These are phyloP conservation scores for Phyto melanocephala DNA, from an alignment of 2,888 invertebrate genomes.

Conservation along the genomic window DNA sequence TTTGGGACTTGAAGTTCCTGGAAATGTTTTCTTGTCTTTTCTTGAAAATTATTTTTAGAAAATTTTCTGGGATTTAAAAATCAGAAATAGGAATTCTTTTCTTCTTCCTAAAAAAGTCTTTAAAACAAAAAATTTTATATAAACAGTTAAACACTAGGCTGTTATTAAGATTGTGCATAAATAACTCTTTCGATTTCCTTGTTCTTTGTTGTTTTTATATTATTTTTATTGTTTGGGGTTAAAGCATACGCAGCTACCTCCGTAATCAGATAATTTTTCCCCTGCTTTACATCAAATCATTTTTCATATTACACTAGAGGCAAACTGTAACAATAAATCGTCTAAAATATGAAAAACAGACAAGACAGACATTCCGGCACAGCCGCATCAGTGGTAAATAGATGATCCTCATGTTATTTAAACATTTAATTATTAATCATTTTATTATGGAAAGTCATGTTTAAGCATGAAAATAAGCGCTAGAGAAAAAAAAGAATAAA, in stretches of 20 bases:
- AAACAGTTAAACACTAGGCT: too few relatives aligned
- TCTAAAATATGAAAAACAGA: neutral
- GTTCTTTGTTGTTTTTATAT: too few relatives aligned
- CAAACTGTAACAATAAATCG: constrained; percentile 14
- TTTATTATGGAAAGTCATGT: constrained; percentile 59
- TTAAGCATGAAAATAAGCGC: constrained; percentile 50
- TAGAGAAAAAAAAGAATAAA: constrained; percentile 8
- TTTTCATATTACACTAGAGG: constrained; percentile 31
- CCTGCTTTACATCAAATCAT: neutral
- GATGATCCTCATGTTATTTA: constrained; percentile 50
- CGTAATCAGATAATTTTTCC: constrained; percentile 7
- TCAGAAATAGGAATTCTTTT: neutral
- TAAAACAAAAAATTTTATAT: too few relatives aligned
- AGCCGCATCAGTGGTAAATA: neutral
- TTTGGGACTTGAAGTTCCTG: too few relatives aligned
- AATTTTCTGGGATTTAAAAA: neutral
- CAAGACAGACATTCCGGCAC: constrained; percentile 3
- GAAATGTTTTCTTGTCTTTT: too few relatives aligned
- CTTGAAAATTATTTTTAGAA: too few relatives aligned
- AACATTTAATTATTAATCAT: constrained; percentile 64
- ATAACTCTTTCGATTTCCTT: too few relatives aligned
- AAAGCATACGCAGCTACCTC: too few relatives aligned
- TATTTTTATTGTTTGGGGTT: too few relatives aligned
- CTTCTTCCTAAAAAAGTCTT: too few relatives aligned
- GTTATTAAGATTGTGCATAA: too few relatives aligned